Evolutionary conservation across 2,888 invertebrate genomes (phyloP).

Genomic region (Serrognathus titanus): DNA sequence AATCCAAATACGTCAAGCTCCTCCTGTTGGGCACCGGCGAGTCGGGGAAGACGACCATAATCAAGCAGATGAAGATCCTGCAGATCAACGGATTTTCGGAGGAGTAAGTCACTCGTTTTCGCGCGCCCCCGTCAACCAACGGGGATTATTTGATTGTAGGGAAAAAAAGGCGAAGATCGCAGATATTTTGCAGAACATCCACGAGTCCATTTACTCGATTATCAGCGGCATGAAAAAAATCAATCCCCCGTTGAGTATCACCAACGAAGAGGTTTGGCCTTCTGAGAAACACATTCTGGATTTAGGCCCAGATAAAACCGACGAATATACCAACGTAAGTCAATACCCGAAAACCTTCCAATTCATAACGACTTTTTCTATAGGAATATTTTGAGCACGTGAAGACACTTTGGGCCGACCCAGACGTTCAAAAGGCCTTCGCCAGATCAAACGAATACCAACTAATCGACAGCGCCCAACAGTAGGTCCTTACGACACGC

Average conservation of each 20-base stretch:
- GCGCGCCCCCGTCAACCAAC: background rate
- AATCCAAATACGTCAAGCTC: slow-evolving; percentile 53
- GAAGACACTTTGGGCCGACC: slow-evolving; percentile 65
- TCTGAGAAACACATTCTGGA: slow-evolving; percentile 53
- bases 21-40: slow-evolving; percentile 71
- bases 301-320: slow-evolving; percentile 54
- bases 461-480: slow-evolving; percentile 76
- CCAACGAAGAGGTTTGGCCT: slow-evolving; percentile 50
- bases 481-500: slow-evolving; percentile 58
- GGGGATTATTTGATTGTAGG: slow-evolving; percentile 46
- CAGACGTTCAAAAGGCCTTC: slow-evolving; percentile 67
- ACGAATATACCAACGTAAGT: slow-evolving; percentile 56
- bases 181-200: slow-evolving; percentile 69
- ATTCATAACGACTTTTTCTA: slow-evolving; percentile 30
- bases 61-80: slow-evolving; percentile 84
- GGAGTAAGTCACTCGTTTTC: slow-evolving; percentile 56
- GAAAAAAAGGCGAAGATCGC: slow-evolving; percentile 64
- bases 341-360: background rate
- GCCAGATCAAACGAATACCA: slow-evolving; percentile 73
- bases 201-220: slow-evolving; percentile 71
- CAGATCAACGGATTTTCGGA: slow-evolving; percentile 75
- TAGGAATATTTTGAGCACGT: slow-evolving; percentile 75
- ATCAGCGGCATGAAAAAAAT: slow-evolving; percentile 56
- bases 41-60: slow-evolving; percentile 81
- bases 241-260: slow-evolving; percentile 50